Conservation (phyloP, 2,113 vertebrate species). For the Boulengerochromis microlepis region DNA sequence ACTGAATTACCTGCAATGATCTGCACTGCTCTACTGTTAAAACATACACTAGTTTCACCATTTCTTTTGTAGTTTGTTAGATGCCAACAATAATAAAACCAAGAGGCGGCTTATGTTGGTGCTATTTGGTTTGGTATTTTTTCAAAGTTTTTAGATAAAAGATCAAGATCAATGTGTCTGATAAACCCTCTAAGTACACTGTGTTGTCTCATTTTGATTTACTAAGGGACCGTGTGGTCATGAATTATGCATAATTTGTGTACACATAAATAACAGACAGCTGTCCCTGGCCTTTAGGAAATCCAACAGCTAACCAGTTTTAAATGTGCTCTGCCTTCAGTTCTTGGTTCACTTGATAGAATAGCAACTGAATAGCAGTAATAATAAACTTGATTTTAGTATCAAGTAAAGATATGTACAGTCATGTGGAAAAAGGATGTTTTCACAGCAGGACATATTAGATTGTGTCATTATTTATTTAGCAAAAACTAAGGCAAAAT, state of each 20-base stretch:
- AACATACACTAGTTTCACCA: neutral
- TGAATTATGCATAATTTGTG: constrained; percentile 13
- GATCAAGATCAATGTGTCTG: neutral
- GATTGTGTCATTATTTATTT: neutral
- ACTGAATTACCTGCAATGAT: neutral
- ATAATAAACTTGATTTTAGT: neutral
- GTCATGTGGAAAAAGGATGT: neutral
- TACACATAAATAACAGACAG: constrained; percentile 2
- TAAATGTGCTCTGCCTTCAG: neutral
- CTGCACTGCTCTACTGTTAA: neutral
- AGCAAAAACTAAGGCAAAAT: neutral
- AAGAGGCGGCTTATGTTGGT: neutral
- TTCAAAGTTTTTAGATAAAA: neutral
- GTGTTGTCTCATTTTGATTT: neutral
- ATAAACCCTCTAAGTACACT: neutral
- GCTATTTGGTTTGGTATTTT: neutral
- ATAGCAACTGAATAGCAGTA: neutral
- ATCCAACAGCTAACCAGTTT: neutral
- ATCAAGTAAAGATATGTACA: neutral
- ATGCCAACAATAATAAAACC: neutral
- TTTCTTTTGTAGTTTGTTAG: neutral
- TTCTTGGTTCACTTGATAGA: neutral
- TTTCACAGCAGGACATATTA: neutral
- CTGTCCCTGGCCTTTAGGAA: neutral
- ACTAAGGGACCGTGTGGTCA: neutral